A percentile compares a stretch with the other conserved stretches of the same genome.
Conservation (phyloP, 2,113 vertebrate species). For the Gobiocypris rarus region DNA sequence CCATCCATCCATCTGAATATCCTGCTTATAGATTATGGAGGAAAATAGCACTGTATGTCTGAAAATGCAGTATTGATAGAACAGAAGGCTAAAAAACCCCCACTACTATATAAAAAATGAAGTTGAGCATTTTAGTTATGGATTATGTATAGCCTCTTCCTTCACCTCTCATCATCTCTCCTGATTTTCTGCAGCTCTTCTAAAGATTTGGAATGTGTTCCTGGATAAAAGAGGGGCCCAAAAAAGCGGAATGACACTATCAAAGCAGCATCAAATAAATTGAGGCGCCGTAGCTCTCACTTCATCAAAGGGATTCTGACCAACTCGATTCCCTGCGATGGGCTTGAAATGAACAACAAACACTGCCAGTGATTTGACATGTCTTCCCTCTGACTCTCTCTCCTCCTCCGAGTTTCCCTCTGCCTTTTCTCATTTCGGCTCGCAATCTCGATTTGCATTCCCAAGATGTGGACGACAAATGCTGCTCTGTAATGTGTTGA, state of each 20-base stretch:
- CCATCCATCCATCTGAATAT: not conserved
- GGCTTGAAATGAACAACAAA: constrained; percentile 42
- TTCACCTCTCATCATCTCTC: constrained; percentile 17
- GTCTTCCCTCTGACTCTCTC: constrained; percentile 27
- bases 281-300: constrained; percentile 62
- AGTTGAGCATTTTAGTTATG: constrained; percentile 1
- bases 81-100: not conserved
- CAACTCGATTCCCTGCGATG: constrained; percentile 45
- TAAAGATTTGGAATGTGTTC: constrained; percentile 42
- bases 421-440: not conserved
- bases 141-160: constrained; percentile 1
- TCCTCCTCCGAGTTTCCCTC: constrained; percentile 53
- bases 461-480: constrained; percentile 44
- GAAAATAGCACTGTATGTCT: not conserved
- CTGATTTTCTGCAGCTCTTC: constrained; percentile 11
- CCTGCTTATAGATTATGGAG: not conserved
- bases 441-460: constrained; percentile 35
- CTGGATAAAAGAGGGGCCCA: constrained; percentile 61
- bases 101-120: not conserved
- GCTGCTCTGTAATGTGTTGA: constrained; percentile 60
- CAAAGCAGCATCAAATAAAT: constrained; percentile 63
- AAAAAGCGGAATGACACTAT: constrained; percentile 60
- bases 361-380: constrained; percentile 40
- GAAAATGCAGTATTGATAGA: not conserved
- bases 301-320: constrained; percentile 58